These are phyloP conservation scores for Heterotilapia buettikoferi DNA, from an alignment of 2,113 vertebrate genomes.

Conservation along the genomic window DNA sequence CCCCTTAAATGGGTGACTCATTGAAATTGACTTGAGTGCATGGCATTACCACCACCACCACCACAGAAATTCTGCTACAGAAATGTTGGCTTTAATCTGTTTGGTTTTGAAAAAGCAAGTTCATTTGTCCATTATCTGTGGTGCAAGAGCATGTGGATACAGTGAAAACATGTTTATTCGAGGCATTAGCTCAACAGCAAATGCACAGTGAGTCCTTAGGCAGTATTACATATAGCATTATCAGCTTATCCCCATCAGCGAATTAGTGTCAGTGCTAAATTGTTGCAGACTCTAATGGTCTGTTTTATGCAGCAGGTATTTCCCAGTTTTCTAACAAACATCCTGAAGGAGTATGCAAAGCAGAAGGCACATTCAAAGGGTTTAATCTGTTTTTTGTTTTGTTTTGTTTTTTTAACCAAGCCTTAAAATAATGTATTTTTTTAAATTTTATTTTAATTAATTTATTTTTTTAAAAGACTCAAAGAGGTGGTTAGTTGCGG, in stretches of 20 bases:
- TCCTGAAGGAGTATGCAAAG: neutral
- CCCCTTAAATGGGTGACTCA: constrained; percentile 40
- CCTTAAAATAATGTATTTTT: neutral
- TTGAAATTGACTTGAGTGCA: constrained; percentile 31
- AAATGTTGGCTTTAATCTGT: neutral
- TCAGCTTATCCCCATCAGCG: neutral
- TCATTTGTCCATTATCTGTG: neutral
- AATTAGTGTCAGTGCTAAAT: neutral
- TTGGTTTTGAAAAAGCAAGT: neutral
- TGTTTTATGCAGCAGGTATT: neutral
- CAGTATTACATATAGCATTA: neutral
- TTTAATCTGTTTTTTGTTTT: neutral
- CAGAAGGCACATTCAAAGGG: neutral
- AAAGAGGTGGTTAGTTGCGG: constrained; percentile 36
- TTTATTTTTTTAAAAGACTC: neutral
- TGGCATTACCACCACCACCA: neutral
- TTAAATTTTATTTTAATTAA: neutral
- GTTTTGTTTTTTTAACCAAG: neutral
- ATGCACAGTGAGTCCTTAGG: neutral
- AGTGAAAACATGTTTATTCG: neutral
- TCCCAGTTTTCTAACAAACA: neutral
- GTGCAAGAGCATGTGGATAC: neutral
- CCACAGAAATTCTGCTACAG: neutral
- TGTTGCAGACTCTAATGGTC: neutral
- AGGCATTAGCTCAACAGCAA: neutral